Conservation (phyloP, 2,888 invertebrate species). For the Ennomos fuscantarius region DNA sequence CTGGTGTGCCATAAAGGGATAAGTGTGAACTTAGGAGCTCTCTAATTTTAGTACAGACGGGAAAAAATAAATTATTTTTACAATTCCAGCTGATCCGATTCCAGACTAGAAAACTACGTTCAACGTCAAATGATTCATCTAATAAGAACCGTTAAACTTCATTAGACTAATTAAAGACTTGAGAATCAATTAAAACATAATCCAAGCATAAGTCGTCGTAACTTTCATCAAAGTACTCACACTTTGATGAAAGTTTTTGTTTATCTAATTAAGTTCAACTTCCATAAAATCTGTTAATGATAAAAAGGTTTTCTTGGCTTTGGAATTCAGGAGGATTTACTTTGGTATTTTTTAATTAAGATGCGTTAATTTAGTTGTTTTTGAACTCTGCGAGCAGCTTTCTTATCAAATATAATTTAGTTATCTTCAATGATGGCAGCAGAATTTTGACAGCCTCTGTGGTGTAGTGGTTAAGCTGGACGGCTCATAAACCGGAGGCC, state of each 20-base stretch:
- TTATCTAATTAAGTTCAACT: conserved; percentile 18
- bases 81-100: too few relatives aligned
- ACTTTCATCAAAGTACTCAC: conserved; percentile 7
- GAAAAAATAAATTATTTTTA: too few relatives aligned
- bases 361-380: neutral
- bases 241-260: conserved; percentile 22
- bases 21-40: too few relatives aligned
- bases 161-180: conserved; percentile 11
- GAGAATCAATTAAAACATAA: conserved; percentile 24
- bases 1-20: too few relatives aligned
- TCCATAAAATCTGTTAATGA: conserved; percentile 20
- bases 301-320: conserved; percentile 19
- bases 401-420: neutral
- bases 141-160: conserved; percentile 4
- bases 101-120: neutral
- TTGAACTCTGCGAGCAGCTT: neutral
- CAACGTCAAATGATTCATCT: conserved; percentile 5
- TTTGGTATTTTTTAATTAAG: conserved; percentile 4
- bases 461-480: too few relatives aligned
- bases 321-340: conserved; percentile 1
- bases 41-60: too few relatives aligned
- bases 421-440: too few relatives aligned
- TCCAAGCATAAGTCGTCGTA: conserved; percentile 8
- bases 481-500: too few relatives aligned
- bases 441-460: too few relatives aligned